phyloP scores from a whole-genome alignment of 2,888 invertebrate genomes.

The Gymnoscelis rufifasciata region DNA sequence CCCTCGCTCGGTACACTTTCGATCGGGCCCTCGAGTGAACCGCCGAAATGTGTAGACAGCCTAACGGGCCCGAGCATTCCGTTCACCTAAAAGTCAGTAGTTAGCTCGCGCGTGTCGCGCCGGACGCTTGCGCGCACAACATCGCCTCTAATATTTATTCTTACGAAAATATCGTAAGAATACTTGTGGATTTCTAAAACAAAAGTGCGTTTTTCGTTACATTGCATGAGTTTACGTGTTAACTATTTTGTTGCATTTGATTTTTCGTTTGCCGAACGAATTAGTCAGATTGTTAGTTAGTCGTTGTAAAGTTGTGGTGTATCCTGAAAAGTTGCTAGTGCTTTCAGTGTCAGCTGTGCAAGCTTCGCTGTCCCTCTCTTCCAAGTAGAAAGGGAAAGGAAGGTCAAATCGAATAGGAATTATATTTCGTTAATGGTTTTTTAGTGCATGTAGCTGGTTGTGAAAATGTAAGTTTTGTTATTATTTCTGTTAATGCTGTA shows the following conservation, averaged over 20 bases:
- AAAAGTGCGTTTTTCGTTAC: conserved; percentile 44
- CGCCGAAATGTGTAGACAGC: conserved; percentile 29
- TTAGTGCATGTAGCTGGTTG: conserved; percentile 53
- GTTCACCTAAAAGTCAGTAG: conserved; percentile 57
- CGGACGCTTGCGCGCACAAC: conserved; percentile 48
- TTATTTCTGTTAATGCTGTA: conserved; percentile 7
- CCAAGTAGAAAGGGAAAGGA: conserved; percentile 65
- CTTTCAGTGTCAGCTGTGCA: conserved; percentile 71
- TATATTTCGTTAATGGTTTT: conserved; percentile 66
- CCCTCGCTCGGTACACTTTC: conserved; percentile 30
- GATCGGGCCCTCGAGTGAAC: conserved; percentile 30
- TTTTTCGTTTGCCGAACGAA: conserved; percentile 38
- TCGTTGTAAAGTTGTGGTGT: conserved; percentile 48
- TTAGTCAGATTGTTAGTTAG: conserved; percentile 40
- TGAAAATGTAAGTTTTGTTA: conserved; percentile 59
- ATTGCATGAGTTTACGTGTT: conserved; percentile 40
- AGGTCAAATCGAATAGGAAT: conserved; percentile 50
- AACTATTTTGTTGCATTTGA: conserved; percentile 33
- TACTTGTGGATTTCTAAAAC: conserved; percentile 42
- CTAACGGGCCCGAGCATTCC: conserved; percentile 44
- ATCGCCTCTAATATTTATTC: conserved; percentile 51
- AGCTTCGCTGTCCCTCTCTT: conserved; percentile 59
- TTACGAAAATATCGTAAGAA: conserved; percentile 61
- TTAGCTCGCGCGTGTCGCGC: conserved; percentile 64
- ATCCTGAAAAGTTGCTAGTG: conserved; percentile 70